Conservation (phyloP, 2,113 vertebrate species). For the Callipepla californica region DNA sequence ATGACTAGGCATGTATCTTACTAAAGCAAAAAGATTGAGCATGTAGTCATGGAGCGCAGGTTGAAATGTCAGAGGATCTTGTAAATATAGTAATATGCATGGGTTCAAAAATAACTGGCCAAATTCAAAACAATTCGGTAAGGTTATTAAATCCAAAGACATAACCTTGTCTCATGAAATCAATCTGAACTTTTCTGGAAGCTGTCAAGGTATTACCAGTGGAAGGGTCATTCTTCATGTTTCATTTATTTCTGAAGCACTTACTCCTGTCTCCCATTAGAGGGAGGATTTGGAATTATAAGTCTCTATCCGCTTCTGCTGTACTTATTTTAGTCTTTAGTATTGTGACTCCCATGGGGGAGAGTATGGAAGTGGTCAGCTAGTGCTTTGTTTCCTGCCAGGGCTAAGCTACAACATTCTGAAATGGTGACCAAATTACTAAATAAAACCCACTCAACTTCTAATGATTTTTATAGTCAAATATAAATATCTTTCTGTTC, state of each 20-base stretch:
- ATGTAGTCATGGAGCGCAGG: not conserved
- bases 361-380: not conserved
- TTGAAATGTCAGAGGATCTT: not conserved
- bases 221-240: accelerated
- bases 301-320: not conserved
- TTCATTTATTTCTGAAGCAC: not conserved
- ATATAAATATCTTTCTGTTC: not conserved
- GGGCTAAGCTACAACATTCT: not conserved
- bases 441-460: not conserved
- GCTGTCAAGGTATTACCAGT: not conserved
- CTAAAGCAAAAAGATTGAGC: not conserved
- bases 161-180: not conserved
- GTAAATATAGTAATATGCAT: not conserved
- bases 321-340: not conserved
- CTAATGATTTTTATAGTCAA: not conserved
- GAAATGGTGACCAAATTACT: not conserved
- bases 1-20: not conserved
- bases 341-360: not conserved
- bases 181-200: not conserved
- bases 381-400: not conserved
- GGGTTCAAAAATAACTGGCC: not conserved
- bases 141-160: not conserved
- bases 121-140: not conserved
- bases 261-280: not conserved
- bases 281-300: not conserved